Evolutionary conservation across 2,888 invertebrate genomes (phyloP).

Genomic region (Actias luna): DNA sequence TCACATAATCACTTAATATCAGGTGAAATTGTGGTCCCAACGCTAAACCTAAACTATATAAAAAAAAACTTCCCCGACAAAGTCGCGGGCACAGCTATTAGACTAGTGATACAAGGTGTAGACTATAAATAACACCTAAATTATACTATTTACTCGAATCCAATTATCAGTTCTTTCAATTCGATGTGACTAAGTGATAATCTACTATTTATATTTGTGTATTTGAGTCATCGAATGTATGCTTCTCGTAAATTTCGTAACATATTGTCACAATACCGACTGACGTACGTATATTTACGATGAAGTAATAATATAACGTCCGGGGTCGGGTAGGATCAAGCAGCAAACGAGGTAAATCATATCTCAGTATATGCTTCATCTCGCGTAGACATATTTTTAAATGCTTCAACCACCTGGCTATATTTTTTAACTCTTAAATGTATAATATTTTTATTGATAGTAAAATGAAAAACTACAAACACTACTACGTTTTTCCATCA

Average conservation of each 20-base stretch:
- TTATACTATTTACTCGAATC: not conserved
- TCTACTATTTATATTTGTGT: not conserved
- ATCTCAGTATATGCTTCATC: not conserved
- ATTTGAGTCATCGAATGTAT: not conserved
- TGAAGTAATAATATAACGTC: not conserved
- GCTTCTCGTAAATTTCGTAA: not conserved
- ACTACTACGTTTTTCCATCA: too few species aligned
- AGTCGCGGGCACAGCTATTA: too few species aligned
- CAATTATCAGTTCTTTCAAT: not conserved
- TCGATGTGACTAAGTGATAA: not conserved
- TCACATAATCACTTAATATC: too few species aligned
- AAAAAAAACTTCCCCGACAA: too few species aligned
- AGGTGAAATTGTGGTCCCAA: too few species aligned
- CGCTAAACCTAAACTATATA: too few species aligned
- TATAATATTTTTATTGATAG: too few species aligned
- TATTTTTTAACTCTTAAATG: too few species aligned
- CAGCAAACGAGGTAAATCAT: not conserved
- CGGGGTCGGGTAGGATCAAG: not conserved
- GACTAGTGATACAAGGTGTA: not conserved
- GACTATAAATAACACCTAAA: not conserved
- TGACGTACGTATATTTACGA: not conserved
- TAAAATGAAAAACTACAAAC: too few species aligned
- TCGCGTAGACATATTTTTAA: not conserved
- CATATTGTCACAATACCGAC: not conserved
- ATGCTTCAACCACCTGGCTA: not conserved